A percentile compares a stretch with the other conserved stretches of the same genome.
These are phyloP conservation scores for Disparrhopalites patrizii DNA, from an alignment of 2,888 invertebrate species.

Conservation along the genomic window DNA sequence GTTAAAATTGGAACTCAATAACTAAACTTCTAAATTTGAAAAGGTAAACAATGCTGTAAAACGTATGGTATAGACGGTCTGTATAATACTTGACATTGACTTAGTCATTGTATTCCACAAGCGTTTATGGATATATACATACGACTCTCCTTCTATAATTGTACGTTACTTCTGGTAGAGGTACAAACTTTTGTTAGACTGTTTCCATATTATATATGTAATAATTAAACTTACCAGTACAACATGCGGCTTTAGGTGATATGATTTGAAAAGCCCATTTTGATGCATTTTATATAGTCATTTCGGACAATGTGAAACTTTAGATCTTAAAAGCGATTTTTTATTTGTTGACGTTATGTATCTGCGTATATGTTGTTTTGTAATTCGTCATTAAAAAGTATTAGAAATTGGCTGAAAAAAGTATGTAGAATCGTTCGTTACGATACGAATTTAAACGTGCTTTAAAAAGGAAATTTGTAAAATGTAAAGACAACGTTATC, in stretches of 20 bases:
- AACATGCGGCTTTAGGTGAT: conserved; percentile 15
- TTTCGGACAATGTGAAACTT: conserved; percentile 16
- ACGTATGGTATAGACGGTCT: too few species aligned
- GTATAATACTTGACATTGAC: not conserved
- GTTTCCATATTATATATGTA: conserved; percentile 7
- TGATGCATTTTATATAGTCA: conserved; percentile 19
- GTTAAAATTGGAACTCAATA: too few species aligned
- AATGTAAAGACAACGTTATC: too few species aligned
- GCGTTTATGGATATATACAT: not conserved
- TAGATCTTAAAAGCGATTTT: conserved; percentile 1
- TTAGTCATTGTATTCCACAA: not conserved
- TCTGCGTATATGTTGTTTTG: not conserved
- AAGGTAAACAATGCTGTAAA: too few species aligned
- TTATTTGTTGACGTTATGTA: conserved; percentile 9
- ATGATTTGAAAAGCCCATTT: conserved; percentile 10
- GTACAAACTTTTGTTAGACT: conserved; percentile 20
- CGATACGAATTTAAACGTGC: too few species aligned
- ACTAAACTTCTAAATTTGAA: too few species aligned
- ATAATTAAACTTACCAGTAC: conserved; percentile 12
- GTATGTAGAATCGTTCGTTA: too few species aligned
- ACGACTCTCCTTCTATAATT: conserved; percentile 1
- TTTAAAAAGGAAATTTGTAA: too few species aligned
- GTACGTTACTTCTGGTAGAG: conserved; percentile 8
- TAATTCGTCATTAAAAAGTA: too few species aligned
- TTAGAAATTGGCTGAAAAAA: too few species aligned